Evolutionary conservation across 2,888 invertebrate genomes (phyloP).

Genomic region (Lasioglossum marginatum): DNA sequence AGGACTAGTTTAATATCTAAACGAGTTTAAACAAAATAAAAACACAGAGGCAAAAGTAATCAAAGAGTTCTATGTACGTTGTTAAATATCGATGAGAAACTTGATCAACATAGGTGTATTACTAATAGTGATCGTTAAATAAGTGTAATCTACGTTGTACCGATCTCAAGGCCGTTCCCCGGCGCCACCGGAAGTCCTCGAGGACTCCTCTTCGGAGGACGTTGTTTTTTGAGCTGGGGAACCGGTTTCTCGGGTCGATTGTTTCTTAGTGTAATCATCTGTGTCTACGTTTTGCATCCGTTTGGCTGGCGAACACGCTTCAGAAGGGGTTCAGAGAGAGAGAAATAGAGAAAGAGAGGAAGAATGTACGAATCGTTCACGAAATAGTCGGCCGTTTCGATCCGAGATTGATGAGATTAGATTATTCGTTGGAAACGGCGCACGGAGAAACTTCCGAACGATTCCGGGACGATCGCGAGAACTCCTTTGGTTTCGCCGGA

Average conservation of each 20-base stretch:
- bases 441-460: slow-evolving; percentile 36
- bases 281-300: slow-evolving; percentile 55
- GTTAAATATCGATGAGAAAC: slow-evolving; percentile 58
- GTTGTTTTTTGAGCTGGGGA: neutral
- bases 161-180: slow-evolving; percentile 44
- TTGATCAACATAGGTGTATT: slow-evolving; percentile 65
- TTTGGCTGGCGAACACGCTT: slow-evolving; percentile 31
- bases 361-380: neutral
- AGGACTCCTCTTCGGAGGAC: neutral
- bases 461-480: slow-evolving; percentile 31
- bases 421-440: neutral
- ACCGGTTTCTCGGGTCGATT: slow-evolving; percentile 31
- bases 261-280: slow-evolving; percentile 57
- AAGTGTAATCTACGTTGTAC: slow-evolving; percentile 66
- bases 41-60: slow-evolving; percentile 55
- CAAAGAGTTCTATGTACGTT: slow-evolving; percentile 60
- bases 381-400: neutral
- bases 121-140: slow-evolving; percentile 69
- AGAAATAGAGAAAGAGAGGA: neutral
- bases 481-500: slow-evolving; percentile 21
- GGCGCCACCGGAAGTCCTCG: neutral
- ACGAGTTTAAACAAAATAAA: slow-evolving; percentile 29
- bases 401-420: neutral
- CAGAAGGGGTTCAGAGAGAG: neutral
- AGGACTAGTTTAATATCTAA: slow-evolving; percentile 59